Evolutionary conservation across 2,797 vertebrate species (phyloP).

Genomic region (Rhyacichthys aspro): DNA sequence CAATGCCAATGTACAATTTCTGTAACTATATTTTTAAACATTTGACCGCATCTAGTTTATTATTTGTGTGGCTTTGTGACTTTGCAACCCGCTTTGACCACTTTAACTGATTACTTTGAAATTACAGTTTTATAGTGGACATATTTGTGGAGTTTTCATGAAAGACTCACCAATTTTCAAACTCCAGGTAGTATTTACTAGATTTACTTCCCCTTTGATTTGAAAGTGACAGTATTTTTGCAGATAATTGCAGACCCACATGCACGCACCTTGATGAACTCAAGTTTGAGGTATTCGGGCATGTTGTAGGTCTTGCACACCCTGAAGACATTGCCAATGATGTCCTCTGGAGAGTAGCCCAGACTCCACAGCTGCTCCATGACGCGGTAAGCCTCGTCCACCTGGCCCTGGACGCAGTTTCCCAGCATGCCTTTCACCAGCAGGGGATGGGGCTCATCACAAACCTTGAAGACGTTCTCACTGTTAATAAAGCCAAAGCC

Average conservation of each 20-base stretch:
- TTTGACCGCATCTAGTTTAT: no score
- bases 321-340: conserved; percentile 96
- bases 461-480: conserved; percentile 98
- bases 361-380: conserved; percentile 94
- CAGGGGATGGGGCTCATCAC: conserved; percentile 95
- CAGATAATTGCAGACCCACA: no score
- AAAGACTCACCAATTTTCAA: no score
- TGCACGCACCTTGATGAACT: conserved; percentile 92
- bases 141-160: no score
- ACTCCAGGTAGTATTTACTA: no score
- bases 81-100: no score
- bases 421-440: conserved; percentile 96
- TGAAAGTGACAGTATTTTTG: no score
- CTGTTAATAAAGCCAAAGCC: conserved; percentile 96
- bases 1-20: no score
- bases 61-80: no score
- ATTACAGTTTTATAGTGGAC: no score
- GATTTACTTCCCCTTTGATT: neutral
- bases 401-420: conserved; percentile 87
- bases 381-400: conserved; percentile 93
- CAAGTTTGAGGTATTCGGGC: conserved; percentile 95
- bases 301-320: conserved; percentile 97
- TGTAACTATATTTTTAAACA: no score
- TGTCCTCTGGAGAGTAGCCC: conserved; percentile 95
- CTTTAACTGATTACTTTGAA: no score